phyloP scores from a whole-genome alignment of 2,888 invertebrate genomes.

The Ctenicera cuprea region DNA sequence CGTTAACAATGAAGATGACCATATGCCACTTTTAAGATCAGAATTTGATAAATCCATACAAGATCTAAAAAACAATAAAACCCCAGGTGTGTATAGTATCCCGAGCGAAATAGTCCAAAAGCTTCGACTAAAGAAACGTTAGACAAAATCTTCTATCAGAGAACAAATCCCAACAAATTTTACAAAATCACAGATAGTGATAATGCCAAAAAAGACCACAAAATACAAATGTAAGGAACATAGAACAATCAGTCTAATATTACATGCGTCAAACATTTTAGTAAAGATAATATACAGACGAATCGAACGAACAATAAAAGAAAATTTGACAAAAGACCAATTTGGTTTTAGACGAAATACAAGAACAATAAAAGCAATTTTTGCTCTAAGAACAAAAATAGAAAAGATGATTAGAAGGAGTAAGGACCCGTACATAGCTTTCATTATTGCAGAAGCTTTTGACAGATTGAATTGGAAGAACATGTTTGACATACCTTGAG shows the following conservation, averaged over 20 bases:
- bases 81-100: too few species aligned
- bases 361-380: not conserved
- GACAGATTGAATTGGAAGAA: not conserved
- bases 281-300: slow-evolving; percentile 1
- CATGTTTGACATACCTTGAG: not conserved
- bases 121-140: not conserved
- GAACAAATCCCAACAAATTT: not conserved
- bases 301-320: not conserved
- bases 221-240: not conserved
- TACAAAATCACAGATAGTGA: not conserved
- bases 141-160: not conserved
- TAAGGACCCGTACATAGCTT: not conserved
- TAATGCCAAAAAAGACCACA: not conserved
- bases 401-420: slow-evolving; percentile 7
- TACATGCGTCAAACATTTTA: not conserved
- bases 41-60: too few species aligned
- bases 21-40: too few species aligned
- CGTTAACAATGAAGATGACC: not conserved
- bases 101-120: too few species aligned
- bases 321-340: not conserved
- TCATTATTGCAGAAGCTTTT: not conserved
- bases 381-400: not conserved
- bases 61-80: too few species aligned
- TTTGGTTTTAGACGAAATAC: slow-evolving; percentile 6
- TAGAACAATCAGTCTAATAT: slow-evolving; percentile 7